Base-by-base conservation (phyloP, 2,797 vertebrate genomes). In the Aplochiton taeniatus region DNA sequence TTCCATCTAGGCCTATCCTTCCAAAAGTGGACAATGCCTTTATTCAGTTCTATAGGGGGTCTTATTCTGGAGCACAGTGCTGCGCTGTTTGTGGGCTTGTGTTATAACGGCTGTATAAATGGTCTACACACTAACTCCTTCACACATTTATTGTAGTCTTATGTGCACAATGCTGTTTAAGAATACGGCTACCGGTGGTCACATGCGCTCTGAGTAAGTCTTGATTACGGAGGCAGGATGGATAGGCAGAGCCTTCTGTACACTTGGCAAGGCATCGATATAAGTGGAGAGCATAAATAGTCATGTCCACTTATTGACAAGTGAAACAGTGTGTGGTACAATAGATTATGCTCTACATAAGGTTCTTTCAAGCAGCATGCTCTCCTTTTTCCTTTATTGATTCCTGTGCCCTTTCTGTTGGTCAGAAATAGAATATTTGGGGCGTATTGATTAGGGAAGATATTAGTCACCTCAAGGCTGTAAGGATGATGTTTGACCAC, bases 51-150 rank as follows among this genome's bases (percentile, higher is more conserved):
- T 42, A 42, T 57, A 53, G 56, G 53, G 31, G 31, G 12, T 69
- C 47, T 64, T 55, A 16, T 58, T 63, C 51, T 66, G 55, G 69
- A 68, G 88, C 82, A 90, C 80, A 76, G 82, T 69, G 16, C 53
- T 44, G 70, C 85, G 75, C 83, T 89, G 85, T 87, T 47, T 58
- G 49, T 70, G 68, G 72, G 58, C 69, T 58, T 69, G 63, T 70
- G 66, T 73, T 68, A 31, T 65, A 31, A 31, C 31, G 31, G 80
- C 68, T 63, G 50, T 64, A n/a, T 65, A 11, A 10, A 48, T 62
- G 6, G 46, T 72, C 73, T 61, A 73, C 54, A 46, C 61, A 48
- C 50, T 72, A 65, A 70, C 65, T 56, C 79, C 70, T 84, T 66
- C 44, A n/a, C 44, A 58, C 1, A 0, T 45, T 49, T 74, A 11